Percentiles rank a stretch among this genome's conserved stretches.
Conservation (phyloP, 2,888 invertebrate species). For the Sabellastarte sp. region DNA sequence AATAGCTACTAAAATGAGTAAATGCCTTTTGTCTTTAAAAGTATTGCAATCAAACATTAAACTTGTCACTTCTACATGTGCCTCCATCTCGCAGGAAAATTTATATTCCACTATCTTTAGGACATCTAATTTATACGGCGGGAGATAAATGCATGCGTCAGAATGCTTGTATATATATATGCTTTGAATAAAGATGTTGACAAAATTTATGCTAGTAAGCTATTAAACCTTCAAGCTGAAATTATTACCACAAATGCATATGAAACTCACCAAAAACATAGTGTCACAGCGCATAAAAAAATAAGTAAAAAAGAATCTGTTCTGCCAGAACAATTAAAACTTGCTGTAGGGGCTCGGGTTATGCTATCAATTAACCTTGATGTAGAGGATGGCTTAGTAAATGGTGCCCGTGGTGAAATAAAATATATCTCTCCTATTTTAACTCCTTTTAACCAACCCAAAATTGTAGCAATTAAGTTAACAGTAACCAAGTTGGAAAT, state of each 20-base stretch:
- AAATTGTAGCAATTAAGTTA: background rate
- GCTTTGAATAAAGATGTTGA: background rate
- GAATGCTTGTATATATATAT: background rate
- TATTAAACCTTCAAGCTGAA: background rate
- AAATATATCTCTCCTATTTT: background rate
- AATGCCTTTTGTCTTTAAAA: too few relatives aligned
- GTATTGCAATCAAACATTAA: too few relatives aligned
- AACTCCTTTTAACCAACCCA: background rate
- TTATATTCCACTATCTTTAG: too few relatives aligned
- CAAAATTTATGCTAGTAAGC: background rate
- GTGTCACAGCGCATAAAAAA: too few relatives aligned
- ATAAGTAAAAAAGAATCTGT: too few relatives aligned
- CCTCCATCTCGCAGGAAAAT: too few relatives aligned
- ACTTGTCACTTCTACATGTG: too few relatives aligned
- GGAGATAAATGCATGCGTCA: too few relatives aligned
- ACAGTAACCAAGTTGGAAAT: background rate
- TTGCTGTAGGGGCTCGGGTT: background rate
- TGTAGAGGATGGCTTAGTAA: background rate
- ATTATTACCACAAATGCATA: background rate
- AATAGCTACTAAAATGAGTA: too few relatives aligned
- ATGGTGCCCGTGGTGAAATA: conserved; percentile 1
- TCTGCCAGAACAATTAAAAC: background rate
- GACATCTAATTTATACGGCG: too few relatives aligned
- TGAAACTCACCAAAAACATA: background rate
- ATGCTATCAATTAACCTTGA: background rate